These are phyloP conservation scores for Gambusia affinis DNA, from an alignment of 2,113 vertebrate genomes.

Conservation along the genomic window DNA sequence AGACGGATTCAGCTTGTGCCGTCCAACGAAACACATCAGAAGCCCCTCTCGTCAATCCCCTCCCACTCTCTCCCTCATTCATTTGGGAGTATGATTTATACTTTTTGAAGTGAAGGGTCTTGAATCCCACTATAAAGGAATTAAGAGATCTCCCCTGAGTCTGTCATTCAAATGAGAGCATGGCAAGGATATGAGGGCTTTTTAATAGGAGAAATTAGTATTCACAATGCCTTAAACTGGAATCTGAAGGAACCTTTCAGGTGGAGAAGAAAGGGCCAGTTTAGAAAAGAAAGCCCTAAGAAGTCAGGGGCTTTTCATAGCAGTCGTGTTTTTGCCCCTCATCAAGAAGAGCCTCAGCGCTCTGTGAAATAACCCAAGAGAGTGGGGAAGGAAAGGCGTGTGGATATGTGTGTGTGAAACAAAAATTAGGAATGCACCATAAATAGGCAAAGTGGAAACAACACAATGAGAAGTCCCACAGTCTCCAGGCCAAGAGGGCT, in stretches of 20 bases:
- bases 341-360: slow-evolving; percentile 76
- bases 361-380: slow-evolving; percentile 80
- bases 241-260: slow-evolving; percentile 86
- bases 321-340: slow-evolving; percentile 81
- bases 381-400: slow-evolving; percentile 53
- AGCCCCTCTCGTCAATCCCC: slow-evolving; percentile 72
- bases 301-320: slow-evolving; percentile 80
- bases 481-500: slow-evolving; percentile 64
- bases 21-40: slow-evolving; percentile 82
- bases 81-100: slow-evolving; percentile 88
- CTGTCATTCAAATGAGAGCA: slow-evolving; percentile 86
- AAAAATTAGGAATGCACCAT: slow-evolving; percentile 80
- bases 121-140: slow-evolving; percentile 86
- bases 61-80: slow-evolving; percentile 74
- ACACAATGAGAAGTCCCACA: slow-evolving; percentile 71
- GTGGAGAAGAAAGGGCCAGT: slow-evolving; percentile 84
- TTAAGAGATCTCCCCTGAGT: slow-evolving; percentile 84
- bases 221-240: slow-evolving; percentile 83
- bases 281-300: slow-evolving; percentile 82
- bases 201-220: slow-evolving; percentile 87
- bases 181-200: slow-evolving; percentile 82
- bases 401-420: slow-evolving; percentile 54
- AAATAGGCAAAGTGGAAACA: slow-evolving; percentile 78
- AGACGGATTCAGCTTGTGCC: slow-evolving; percentile 68
- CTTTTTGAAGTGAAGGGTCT: slow-evolving; percentile 87